Conservation (phyloP, 2,113 vertebrate species). For the Lanius collurio region DNA sequence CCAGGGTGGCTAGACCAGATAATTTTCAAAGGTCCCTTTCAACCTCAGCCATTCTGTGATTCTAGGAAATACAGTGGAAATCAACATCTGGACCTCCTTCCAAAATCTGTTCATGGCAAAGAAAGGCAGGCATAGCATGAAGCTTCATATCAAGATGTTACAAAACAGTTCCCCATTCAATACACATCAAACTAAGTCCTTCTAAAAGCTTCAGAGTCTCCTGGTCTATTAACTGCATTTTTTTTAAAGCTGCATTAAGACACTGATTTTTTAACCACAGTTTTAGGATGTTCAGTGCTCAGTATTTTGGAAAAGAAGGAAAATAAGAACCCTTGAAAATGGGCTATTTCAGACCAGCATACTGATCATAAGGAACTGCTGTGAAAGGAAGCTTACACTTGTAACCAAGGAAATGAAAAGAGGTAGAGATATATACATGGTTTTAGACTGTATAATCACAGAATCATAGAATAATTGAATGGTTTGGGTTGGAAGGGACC, state of each 20-base stretch:
- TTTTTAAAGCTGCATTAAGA: neutral
- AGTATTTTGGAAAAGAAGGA: neutral
- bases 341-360: neutral
- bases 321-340: neutral
- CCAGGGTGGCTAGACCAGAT: neutral
- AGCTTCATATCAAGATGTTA: neutral
- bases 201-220: neutral
- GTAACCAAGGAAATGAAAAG: neutral
- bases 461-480: neutral
- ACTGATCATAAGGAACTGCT: neutral
- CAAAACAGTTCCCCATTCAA: neutral
- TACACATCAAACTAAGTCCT: neutral
- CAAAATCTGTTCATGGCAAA: neutral
- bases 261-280: neutral
- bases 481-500: neutral
- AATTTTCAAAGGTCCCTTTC: neutral
- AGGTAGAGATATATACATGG: neutral
- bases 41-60: neutral
- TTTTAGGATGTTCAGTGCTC: neutral
- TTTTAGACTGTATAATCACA: neutral
- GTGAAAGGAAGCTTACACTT: neutral
- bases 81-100: neutral
- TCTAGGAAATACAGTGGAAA: neutral
- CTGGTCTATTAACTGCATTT: neutral
- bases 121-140: neutral